These are phyloP conservation scores for Thaumetopoea pityocampa DNA, from an alignment of 1,140 invertebrate genomes.

Conservation along the genomic window DNA sequence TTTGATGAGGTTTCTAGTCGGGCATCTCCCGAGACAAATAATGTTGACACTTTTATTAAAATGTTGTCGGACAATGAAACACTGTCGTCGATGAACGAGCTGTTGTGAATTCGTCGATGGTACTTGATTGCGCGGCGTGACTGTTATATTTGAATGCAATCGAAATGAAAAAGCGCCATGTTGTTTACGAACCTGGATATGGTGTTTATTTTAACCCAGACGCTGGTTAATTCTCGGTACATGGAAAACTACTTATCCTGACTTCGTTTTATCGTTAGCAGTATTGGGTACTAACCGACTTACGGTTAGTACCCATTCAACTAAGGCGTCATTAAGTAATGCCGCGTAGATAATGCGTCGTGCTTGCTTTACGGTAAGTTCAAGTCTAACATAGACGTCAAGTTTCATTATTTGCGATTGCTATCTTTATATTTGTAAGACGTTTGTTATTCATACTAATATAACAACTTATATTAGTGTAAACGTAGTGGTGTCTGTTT, in stretches of 20 bases:
- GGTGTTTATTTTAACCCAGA: slow-evolving; percentile 27
- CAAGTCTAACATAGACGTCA: slow-evolving; percentile 22
- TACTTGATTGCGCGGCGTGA: slow-evolving; percentile 28
- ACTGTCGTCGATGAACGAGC: slow-evolving; percentile 28
- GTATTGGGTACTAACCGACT: too few relatives aligned
- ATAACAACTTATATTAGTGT: too few relatives aligned
- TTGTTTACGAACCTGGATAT: slow-evolving; percentile 24
- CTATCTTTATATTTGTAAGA: neutral
- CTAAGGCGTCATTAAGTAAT: slow-evolving; percentile 43
- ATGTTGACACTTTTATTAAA: slow-evolving; percentile 36
- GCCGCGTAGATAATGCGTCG: slow-evolving; percentile 32
- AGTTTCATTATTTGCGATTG: slow-evolving; percentile 9
- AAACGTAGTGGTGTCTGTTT: too few relatives aligned
- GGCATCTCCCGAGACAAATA: slow-evolving; percentile 10
- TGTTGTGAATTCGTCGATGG: slow-evolving; percentile 28
- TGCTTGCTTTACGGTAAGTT: slow-evolving; percentile 20
- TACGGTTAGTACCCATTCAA: slow-evolving; percentile 48
- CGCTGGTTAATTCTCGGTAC: slow-evolving; percentile 36
- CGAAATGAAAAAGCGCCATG: slow-evolving; percentile 13
- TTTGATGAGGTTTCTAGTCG: slow-evolving; percentile 41
- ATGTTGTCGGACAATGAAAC: slow-evolving; percentile 25
- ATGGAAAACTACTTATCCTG: slow-evolving; percentile 71
- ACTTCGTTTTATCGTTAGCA: slow-evolving; percentile 62
- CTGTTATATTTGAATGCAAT: slow-evolving; percentile 12
- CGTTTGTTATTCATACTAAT: neutral